These are phyloP conservation scores for Holcopasites calliopsidis DNA, from an alignment of 1,140 invertebrate genomes.

Conservation along the genomic window DNA sequence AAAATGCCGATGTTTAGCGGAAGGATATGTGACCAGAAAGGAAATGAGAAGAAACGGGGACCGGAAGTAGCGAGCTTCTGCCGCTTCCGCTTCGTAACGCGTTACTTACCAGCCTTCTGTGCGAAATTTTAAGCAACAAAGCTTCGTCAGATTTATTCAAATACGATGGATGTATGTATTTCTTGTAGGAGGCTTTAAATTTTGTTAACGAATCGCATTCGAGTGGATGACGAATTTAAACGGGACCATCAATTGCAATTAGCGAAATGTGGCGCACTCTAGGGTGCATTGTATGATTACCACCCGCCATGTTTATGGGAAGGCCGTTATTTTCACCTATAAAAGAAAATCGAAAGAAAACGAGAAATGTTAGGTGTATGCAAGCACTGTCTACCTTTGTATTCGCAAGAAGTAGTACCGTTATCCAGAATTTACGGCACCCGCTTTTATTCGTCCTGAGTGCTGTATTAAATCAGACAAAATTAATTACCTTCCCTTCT, in stretches of 20 bases:
- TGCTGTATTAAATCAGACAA: not conserved
- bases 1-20: not conserved
- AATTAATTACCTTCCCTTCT: not conserved
- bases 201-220: not conserved
- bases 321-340: constrained; percentile 29
- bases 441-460: not conserved
- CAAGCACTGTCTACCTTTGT: constrained; percentile 17
- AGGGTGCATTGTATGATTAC: not conserved
- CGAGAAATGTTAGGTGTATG: constrained; percentile 16
- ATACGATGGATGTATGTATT: too few relatives aligned
- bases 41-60: constrained; percentile 39
- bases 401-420: constrained; percentile 43
- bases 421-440: constrained; percentile 51
- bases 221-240: not conserved
- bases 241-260: not conserved
- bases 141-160: too few relatives aligned
- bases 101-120: not conserved
- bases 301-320: constrained; percentile 1
- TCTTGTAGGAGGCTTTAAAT: too few relatives aligned
- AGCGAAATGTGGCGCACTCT: not conserved
- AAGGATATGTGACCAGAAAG: constrained; percentile 46
- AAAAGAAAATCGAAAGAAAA: not conserved
- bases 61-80: constrained; percentile 47
- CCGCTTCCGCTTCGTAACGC: constrained; percentile 51
- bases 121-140: not conserved